These are phyloP conservation scores for Nymphalis urticae DNA, from an alignment of 2,888 invertebrate species.

Conservation along the genomic window DNA sequence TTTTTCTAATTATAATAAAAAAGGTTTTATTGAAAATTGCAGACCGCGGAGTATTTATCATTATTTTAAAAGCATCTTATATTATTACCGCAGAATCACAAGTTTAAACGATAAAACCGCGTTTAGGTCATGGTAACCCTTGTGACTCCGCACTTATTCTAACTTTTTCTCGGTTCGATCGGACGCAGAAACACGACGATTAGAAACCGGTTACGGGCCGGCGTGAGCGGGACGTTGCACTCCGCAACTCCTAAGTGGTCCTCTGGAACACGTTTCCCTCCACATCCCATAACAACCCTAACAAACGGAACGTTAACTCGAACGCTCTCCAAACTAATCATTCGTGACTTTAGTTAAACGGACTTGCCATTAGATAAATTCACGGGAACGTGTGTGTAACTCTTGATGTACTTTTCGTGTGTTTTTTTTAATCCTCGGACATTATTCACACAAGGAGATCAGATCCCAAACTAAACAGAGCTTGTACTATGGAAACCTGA, in stretches of 20 bases:
- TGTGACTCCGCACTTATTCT: slow-evolving; percentile 9
- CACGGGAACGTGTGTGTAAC: neutral
- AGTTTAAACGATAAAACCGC: slow-evolving; percentile 4
- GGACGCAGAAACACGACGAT: slow-evolving; percentile 57
- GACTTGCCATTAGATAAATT: neutral
- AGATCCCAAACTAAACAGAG: no score
- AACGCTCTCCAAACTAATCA: slow-evolving; percentile 39
- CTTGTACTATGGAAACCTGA: no score
- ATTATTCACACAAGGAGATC: no score
- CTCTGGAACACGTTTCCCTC: slow-evolving; percentile 49
- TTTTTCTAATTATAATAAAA: no score
- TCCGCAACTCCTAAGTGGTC: slow-evolving; percentile 51
- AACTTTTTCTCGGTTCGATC: slow-evolving; percentile 68
- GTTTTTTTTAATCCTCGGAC: no score
- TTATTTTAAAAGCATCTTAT: neutral
- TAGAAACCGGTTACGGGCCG: slow-evolving; percentile 70
- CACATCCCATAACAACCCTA: slow-evolving; percentile 39
- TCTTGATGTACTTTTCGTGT: neutral
- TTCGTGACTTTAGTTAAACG: slow-evolving; percentile 1
- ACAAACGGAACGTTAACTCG: slow-evolving; percentile 49
- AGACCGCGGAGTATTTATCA: no score
- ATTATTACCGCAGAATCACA: slow-evolving; percentile 6
- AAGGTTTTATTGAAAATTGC: no score
- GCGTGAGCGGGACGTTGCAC: slow-evolving; percentile 62
- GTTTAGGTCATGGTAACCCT: slow-evolving; percentile 1